phyloP scores from a whole-genome alignment of 1,140 invertebrate genomes.

The Lordiphosa clarofinis region DNA sequence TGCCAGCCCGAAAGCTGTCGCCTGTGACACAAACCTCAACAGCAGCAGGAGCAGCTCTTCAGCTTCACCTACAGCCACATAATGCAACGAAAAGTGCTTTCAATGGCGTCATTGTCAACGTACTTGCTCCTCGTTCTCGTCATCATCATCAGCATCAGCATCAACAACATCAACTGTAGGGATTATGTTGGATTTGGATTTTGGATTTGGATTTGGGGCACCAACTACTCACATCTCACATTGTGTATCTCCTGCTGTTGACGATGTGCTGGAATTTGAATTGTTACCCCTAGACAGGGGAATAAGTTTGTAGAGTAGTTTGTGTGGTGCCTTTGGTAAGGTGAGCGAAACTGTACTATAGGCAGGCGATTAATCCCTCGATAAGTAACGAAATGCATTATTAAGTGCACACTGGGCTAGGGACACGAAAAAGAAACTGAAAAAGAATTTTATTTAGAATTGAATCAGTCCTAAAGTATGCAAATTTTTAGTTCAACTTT shows the following conservation, averaged over 20 bases:
- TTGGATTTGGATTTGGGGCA: constrained; percentile 30
- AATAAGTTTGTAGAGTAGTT: neutral
- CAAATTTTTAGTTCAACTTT: too few relatives aligned
- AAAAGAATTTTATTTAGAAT: too few relatives aligned
- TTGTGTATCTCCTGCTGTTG: constrained; percentile 27
- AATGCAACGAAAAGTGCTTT: constrained; percentile 66
- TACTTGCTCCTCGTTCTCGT: constrained; percentile 26
- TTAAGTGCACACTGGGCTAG: neutral
- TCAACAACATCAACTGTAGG: constrained; percentile 20
- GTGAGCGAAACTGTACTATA: neutral
- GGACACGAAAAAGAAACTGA: neutral
- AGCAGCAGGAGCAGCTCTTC: constrained; percentile 13
- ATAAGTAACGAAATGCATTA: too few relatives aligned
- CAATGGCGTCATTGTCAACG: constrained; percentile 66
- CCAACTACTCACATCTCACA: constrained; percentile 14
- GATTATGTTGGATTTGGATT: constrained; percentile 14
- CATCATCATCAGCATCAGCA: constrained; percentile 28
- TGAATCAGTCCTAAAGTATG: too few relatives aligned
- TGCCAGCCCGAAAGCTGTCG: constrained; percentile 51
- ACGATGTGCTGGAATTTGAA: constrained; percentile 42
- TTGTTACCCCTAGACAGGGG: constrained; percentile 8
- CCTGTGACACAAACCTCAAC: constrained; percentile 19
- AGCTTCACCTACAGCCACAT: constrained; percentile 39
- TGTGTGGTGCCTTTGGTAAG: too few relatives aligned
- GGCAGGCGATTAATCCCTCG: constrained; percentile 9